Evolutionary conservation across 1,140 invertebrate genomes (phyloP), one percentile per base, ranked within the genome.

Genomic region (Cephus cinctus): DNA sequence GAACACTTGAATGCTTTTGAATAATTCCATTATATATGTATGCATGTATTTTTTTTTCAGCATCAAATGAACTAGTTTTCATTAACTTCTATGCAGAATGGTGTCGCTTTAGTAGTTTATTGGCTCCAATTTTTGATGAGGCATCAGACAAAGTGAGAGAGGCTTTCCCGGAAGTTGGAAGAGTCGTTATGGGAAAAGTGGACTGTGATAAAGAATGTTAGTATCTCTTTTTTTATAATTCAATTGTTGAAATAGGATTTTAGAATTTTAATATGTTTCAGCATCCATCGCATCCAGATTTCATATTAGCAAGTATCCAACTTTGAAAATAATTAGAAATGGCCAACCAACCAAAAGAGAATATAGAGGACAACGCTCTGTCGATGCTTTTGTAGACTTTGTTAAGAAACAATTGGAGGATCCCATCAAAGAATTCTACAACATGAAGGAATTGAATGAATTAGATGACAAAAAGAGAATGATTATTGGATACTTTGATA

Each of bases 31-130:
- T 32, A 43, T 20, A 4, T 34, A 34, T 23, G 40, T 45, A 31
- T 30, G 35, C 47, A 4, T 30, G 11, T 35, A 47, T 43, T 42
- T 53, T 38, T 36, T 52, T 89, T 87, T 52, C 81, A 97, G 95
- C 88, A 49, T 86, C 86, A 41, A 93, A 94, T 83, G 94, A 98
- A 81, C 78, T 98, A 73, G 95, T 98, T 42, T 92, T 98, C 75
- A 89, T 98, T 52, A 98, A 98, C 78, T 98, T 98, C 78, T 98
- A 98, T 80, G 96, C 96, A 8, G 95, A 98, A 69, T 98, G 95
- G 94, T 97, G 91, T 79, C 83, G 86, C 61, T 92, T 92, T 76
- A 98, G 96, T 81, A 97, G 96, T 79, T 85, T 96, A 71, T 78
- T 99, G 64, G 89, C 90, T 60, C 97, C 97, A 21, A 89, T 98